Conservation (phyloP, 2,888 invertebrate genomes). For the Pseudococcus viburni region DNA sequence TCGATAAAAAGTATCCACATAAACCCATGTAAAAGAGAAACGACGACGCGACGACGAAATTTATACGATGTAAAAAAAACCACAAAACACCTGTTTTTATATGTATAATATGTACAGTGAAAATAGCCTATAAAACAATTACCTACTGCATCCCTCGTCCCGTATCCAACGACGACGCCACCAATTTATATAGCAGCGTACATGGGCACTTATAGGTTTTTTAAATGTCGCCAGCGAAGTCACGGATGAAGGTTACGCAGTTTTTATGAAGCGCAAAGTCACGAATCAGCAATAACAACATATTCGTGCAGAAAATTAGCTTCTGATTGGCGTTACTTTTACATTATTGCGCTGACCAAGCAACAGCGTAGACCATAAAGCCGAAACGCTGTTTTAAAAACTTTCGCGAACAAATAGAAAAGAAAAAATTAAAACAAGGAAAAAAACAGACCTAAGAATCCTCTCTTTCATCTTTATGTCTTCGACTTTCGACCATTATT, state of each 20-base stretch:
- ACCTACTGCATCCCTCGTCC: background rate
- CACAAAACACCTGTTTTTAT: slow-evolving; percentile 45
- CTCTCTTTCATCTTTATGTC: background rate
- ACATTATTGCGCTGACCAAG: slow-evolving; percentile 42
- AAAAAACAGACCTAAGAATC: background rate
- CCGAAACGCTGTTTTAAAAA: slow-evolving; percentile 57
- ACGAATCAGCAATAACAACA: slow-evolving; percentile 63
- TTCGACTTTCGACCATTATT: slow-evolving; percentile 21
- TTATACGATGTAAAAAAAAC: background rate
- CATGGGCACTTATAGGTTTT: background rate
- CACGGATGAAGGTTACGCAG: slow-evolving; percentile 58
- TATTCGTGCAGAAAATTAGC: slow-evolving; percentile 65
- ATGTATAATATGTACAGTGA: slow-evolving; percentile 28
- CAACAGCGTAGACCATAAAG: slow-evolving; percentile 30
- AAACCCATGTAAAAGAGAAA: background rate
- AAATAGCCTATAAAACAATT: slow-evolving; percentile 44
- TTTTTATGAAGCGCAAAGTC: slow-evolving; percentile 60
- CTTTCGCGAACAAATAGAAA: slow-evolving; percentile 38
- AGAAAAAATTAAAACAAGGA: background rate
- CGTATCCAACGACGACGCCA: slow-evolving; percentile 1
- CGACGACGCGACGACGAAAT: background rate
- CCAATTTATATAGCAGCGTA: slow-evolving; percentile 35
- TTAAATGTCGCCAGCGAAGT: slow-evolving; percentile 44
- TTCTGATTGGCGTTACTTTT: slow-evolving; percentile 65
- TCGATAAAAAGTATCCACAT: background rate